Percentiles rank a stretch among this genome's conserved stretches.
These are phyloP conservation scores for Crematogaster levior DNA, from an alignment of 2,888 invertebrate species.

Conservation along the genomic window DNA sequence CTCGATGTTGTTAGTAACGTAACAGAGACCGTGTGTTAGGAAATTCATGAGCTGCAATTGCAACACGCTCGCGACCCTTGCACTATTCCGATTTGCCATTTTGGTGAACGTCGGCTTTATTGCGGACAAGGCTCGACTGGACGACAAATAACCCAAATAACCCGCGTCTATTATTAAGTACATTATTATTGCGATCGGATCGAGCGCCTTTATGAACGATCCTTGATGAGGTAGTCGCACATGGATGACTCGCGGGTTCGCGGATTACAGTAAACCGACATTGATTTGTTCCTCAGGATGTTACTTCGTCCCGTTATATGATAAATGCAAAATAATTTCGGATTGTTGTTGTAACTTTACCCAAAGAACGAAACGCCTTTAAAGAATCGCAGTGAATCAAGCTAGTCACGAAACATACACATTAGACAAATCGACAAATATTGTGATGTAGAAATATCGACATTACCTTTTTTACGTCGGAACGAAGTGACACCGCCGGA, in stretches of 20 bases:
- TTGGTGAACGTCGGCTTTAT: conserved; percentile 14
- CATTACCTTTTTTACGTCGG: conserved; percentile 29
- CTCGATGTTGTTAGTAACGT: conserved; percentile 33
- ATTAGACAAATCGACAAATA: neutral
- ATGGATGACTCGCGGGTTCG: conserved; percentile 17
- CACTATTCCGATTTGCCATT: conserved; percentile 9
- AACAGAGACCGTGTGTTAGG: neutral
- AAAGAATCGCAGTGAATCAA: neutral
- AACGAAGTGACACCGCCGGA: conserved; percentile 14
- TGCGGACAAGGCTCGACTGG: conserved; percentile 8
- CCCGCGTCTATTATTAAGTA: conserved; percentile 25
- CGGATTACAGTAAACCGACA: conserved; percentile 21
- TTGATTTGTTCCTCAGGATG: conserved; percentile 24
- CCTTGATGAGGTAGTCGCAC: conserved; percentile 45
- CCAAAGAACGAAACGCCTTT: conserved; percentile 5
- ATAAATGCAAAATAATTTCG: neutral
- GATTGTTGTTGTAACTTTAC: neutral
- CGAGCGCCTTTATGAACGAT: conserved; percentile 3
- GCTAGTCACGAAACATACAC: conserved; percentile 17
- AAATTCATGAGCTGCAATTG: conserved; percentile 39
- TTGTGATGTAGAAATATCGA: conserved; percentile 9
- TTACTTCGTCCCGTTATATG: conserved; percentile 24
- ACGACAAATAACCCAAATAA: conserved; percentile 20
- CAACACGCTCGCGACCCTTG: neutral
- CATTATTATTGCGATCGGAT: conserved; percentile 31